A percentile compares a stretch with the other conserved stretches of the same genome.
Conservation (phyloP, 2,113 vertebrate genomes). For the Takifugu bimaculatus region DNA sequence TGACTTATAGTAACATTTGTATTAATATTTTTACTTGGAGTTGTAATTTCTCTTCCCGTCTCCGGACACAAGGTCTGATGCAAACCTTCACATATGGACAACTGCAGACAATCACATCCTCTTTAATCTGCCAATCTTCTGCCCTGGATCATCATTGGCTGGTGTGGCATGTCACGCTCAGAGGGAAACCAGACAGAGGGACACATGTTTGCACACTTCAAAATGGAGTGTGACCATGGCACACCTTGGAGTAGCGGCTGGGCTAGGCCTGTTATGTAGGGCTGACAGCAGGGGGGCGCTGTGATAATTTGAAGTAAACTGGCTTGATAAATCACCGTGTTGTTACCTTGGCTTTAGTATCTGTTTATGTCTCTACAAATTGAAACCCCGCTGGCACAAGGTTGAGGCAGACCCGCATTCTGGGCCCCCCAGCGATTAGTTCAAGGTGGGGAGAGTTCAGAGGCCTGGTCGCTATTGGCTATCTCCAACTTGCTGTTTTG, state of each 20-base stretch:
- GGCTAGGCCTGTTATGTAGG: conserved; percentile 79
- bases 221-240: conserved; percentile 85
- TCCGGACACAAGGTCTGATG: conserved; percentile 2
- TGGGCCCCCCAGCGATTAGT: conserved; percentile 88
- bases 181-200: conserved; percentile 81
- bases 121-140: conserved; percentile 48
- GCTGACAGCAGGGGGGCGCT: conserved; percentile 87
- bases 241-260: conserved; percentile 74
- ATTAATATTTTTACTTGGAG: not conserved
- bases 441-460: conserved; percentile 98
- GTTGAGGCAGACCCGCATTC: conserved; percentile 82
- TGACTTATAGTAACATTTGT: conserved; percentile 2
- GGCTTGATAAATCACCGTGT: conserved; percentile 95
- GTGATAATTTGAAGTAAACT: conserved; percentile 98
- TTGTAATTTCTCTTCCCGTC: conserved; percentile 2
- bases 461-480: conserved; percentile 80
- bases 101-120: conserved; percentile 38
- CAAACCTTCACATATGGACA: conserved; percentile 7
- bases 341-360: conserved; percentile 98
- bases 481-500: conserved; percentile 88
- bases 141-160: conserved; percentile 56
- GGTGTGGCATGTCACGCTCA: conserved; percentile 69
- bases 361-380: conserved; percentile 99
- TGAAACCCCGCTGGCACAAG: conserved; percentile 95
- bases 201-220: conserved; percentile 84